A percentile compares a stretch with the other conserved stretches of the same genome.
These are phyloP conservation scores for Muscicapa comitata DNA, from an alignment of 2,797 vertebrate species.

Conservation along the genomic window DNA sequence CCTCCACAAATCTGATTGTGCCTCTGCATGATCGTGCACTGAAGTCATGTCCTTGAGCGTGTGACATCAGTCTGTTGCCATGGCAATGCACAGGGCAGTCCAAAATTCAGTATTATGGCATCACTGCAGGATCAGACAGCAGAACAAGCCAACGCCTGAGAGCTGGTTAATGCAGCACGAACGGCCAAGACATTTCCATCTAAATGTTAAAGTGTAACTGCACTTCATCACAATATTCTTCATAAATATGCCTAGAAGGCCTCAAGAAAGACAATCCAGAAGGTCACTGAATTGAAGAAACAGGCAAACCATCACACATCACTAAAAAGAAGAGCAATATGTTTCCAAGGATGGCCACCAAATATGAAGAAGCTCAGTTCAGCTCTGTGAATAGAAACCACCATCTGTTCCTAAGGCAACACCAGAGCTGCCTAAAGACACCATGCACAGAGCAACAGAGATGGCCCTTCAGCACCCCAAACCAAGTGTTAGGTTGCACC, in stretches of 20 bases:
- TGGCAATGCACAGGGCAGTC: conserved; percentile 51
- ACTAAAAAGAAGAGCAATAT: not conserved
- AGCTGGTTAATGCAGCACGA: conserved; percentile 21
- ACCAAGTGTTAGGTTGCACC: not conserved
- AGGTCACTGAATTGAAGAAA: not conserved
- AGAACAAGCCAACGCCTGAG: not conserved
- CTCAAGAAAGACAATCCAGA: not conserved
- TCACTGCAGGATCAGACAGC: conserved; percentile 53
- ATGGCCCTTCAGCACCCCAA: not conserved
- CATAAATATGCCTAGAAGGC: not conserved
- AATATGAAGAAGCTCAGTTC: not conserved
- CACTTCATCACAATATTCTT: not conserved
- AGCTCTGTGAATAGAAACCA: conserved; percentile 51
- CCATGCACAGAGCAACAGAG: not conserved
- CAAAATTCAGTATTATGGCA: conserved; percentile 59
- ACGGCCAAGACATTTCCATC: not conserved
- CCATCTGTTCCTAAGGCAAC: conserved; percentile 51
- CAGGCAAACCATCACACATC: not conserved
- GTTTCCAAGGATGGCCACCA: conserved; percentile 29
- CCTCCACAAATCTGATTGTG: conserved; percentile 28
- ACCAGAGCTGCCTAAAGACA: not conserved
- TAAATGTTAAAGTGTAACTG: not conserved
- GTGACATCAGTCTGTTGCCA: conserved; percentile 73
- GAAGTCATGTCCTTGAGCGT: conserved; percentile 67
- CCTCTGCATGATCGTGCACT: conserved; percentile 48